Evolutionary conservation across 2,113 vertebrate genomes (phyloP), one percentile per base, ranked within the genome.

Genomic region (Chlamydotis undulata): DNA sequence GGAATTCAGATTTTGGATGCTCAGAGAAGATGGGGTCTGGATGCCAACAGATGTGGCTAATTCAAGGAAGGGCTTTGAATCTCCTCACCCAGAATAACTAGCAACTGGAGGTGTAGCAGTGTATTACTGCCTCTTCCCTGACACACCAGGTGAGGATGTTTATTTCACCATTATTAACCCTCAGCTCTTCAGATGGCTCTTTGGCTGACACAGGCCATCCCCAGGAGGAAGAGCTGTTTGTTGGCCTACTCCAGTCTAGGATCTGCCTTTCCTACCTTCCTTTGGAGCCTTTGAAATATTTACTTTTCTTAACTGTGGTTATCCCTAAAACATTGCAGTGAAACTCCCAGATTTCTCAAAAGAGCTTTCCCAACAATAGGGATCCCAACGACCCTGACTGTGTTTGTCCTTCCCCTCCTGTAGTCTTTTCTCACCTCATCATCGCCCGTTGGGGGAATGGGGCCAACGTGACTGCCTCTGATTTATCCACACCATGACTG

Each of bases 361-460:
- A 63, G 25, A 3, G 3, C 23, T 59, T 73, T 74, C 26, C 23
- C 43, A 75, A 43, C n/a, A 52, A 14, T 11, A 52, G 18, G 37
- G 12, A 16, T 70, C 23, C 10, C 16, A 3, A 31, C 0, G 2
- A 24, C 21, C 37, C 19, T 57, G 47, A 12, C 16, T 74, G n/a
- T 4, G 9, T 78, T 35, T 1, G 0, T 56, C 56, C 60, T 77
- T 74, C n/a, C 23, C 21, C 25, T 7, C 14, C 19, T 19, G 10
- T 15, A 29, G 8, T 14, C 3, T 92, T 68, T 83, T 77, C 83
- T 89, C 56, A 70, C 31, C 39, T 71, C 55, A 64, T 14, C 35
- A 37, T 85, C 4, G 9, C 15, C 23, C 1, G 0, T 1, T 59
- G 22, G 12, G 22, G 11, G 4, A 85, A n/a, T 24, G 37, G 26